phyloP scores from a whole-genome alignment of 2,113 vertebrate species.

The Emberiza fucata region DNA sequence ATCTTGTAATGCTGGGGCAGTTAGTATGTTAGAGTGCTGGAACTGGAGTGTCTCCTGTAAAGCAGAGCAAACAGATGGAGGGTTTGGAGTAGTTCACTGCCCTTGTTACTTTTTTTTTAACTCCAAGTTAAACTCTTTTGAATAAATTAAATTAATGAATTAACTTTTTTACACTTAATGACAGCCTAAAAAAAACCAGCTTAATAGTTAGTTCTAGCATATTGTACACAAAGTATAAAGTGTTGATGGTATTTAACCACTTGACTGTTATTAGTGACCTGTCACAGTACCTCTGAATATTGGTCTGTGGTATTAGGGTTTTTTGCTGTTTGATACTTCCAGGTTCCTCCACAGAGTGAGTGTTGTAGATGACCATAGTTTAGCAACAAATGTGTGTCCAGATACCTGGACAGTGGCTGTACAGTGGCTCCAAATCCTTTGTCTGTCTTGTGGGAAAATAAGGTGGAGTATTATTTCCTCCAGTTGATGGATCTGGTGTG shows the following conservation, averaged over 20 bases:
- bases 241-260: not conserved
- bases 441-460: rapidly evolving
- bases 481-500: not conserved
- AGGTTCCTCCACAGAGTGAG: not conserved
- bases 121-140: not conserved
- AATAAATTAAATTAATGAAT: not conserved
- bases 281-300: not conserved
- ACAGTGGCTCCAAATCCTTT: not conserved
- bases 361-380: rapidly evolving
- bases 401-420: not conserved
- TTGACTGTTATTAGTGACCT: not conserved
- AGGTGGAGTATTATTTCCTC: not conserved
- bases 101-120: not conserved
- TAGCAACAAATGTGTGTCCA: not conserved
- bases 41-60: not conserved
- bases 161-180: not conserved
- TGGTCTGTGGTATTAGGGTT: not conserved
- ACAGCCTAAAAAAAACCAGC: not conserved
- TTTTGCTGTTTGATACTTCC: not conserved
- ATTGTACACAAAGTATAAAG: not conserved
- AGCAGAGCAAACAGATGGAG: not conserved
- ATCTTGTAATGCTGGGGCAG: not conserved
- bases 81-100: not conserved
- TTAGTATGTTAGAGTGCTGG: not conserved
- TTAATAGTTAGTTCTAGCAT: not conserved